Evolutionary conservation across 2,113 vertebrate genomes (phyloP), one percentile per base, ranked within the genome.

Genomic region (Channa argus): DNA sequence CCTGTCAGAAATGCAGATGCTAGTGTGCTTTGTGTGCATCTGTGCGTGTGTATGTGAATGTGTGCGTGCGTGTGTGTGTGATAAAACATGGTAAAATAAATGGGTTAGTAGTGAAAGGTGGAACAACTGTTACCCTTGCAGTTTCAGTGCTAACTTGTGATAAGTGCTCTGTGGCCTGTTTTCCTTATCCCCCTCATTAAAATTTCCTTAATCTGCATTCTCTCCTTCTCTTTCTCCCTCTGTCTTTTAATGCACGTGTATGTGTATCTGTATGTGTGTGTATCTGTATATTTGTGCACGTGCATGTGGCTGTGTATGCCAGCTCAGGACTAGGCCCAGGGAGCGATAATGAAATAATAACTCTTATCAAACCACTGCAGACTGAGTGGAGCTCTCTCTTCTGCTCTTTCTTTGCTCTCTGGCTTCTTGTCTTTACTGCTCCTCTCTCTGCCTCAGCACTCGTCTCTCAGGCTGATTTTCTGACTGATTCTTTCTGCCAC

Each of bases 261-360:
- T 86, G 43, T 55, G n/a, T 55, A 65, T 59, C 38, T 64, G 3
- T 69, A 46, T 58, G 14, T 83, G 53, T 46, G 34, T 68, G 9
- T 54, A 55, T 74, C 11, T 83, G 49, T 82, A 39, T 63, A 55
- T 74, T 11, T 83, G 49, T 82, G 44, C 61, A 51, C 36, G 51
- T 70, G 5, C 73, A 34, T 59, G 44, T 58, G n/a, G 68, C 61
- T 83, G 81, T 65, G 78, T 62, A 73, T 84, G 71, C 82, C 79
- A 88, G 85, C 79, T 83, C 85, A 87, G 85, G 84, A 89, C 85
- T 73, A 73, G 79, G 86, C 88, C 86, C 82, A 82, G 83, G 69
- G 88, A 89, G 80, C 90, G 90, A 89, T 92, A 92, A 92, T 94
- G 87, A 92, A 94, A 94, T 92, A 93, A 93, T 91, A 91, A 90